Evolutionary conservation across 1,140 invertebrate genomes (phyloP), one percentile per base, ranked within the genome.

Genomic region (Dufourea novaeangliae): DNA sequence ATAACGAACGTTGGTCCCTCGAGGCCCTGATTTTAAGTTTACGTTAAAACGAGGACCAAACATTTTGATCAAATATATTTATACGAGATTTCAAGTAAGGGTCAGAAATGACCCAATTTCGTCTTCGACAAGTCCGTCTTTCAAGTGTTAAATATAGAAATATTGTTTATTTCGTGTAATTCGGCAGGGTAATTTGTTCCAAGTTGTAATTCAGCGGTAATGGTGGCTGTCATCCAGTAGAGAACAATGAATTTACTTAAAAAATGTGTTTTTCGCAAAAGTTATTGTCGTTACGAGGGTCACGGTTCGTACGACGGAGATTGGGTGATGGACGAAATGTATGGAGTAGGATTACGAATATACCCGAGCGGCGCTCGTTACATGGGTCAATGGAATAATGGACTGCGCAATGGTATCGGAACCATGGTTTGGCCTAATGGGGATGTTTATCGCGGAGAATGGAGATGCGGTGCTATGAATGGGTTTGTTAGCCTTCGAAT

Each of bases 391-490:
- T 95, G 94, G 93, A 85, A 91, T 25, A 83, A 90, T 46, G 92
- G 93, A 61, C 79, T 90, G 46, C 91, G 91, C 74, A 83, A 94
- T 78, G 94, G 94, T 8, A 85, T 89, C 63, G 94, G 94, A 25
- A 90, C 92, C 20, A 94, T 94, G 93, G 89, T 93, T 74, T 87
- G 86, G 79, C n/a, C 79, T 0, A 80, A 85, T 63, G 75, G 80
- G 0, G 80, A 81, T 25, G 54, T 88, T 20, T 89, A 88, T 73
- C 79, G 85, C 22, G 94, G 94, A 1, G 91, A 93, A 84, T 95
- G 94, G 94, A 89, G 89, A 78, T 90, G 92, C 72, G 93, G 93
- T 29, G 86, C 89, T n/a, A 94, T 93, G 90, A 89, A 93, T 72
- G 94, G 94, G 85, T 85, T 78, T n/a, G 69, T 72, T 27, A 0